Percentiles rank a stretch among this genome's conserved stretches.
Evolutionary conservation across 1,140 invertebrate genomes (phyloP).

Genomic region (Nymphalis io): DNA sequence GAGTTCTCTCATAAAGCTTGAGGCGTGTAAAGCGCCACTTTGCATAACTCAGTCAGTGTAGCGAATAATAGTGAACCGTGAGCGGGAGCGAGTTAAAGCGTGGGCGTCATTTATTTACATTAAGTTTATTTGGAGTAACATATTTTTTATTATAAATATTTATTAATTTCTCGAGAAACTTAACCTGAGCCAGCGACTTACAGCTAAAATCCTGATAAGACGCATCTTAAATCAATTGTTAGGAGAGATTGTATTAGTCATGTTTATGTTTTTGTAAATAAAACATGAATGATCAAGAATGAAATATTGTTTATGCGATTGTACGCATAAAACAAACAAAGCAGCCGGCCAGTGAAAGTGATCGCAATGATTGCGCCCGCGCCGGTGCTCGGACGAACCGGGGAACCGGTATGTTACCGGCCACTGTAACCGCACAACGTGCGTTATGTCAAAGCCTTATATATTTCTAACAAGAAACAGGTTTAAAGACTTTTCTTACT

Average conservation of each 20-base stretch:
- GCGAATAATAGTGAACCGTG: constrained; percentile 28
- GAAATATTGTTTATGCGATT: constrained; percentile 14
- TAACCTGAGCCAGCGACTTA: too few relatives aligned
- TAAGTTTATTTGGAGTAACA: constrained; percentile 11
- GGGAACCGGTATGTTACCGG: constrained; percentile 34
- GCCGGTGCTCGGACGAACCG: constrained; percentile 25
- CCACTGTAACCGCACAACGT: not conserved
- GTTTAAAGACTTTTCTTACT: not conserved
- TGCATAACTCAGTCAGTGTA: constrained; percentile 45
- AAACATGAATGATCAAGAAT: not conserved
- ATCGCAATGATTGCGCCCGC: constrained; percentile 29
- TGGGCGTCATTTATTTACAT: constrained; percentile 21
- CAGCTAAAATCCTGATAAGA: too few relatives aligned
- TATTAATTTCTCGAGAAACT: too few relatives aligned
- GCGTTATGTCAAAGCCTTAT: constrained; percentile 7
- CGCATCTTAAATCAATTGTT: too few relatives aligned
- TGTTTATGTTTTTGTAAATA: not conserved
- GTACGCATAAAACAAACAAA: constrained; percentile 38
- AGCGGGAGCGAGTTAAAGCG: not conserved
- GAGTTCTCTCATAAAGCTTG: constrained; percentile 51
- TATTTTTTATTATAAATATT: too few relatives aligned
- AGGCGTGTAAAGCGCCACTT: constrained; percentile 44
- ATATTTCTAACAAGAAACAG: not conserved
- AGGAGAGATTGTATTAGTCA: too few relatives aligned
- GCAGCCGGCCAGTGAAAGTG: constrained; percentile 41